Conservation (phyloP, 2,888 invertebrate genomes). For the Gerosis bhagava region DNA sequence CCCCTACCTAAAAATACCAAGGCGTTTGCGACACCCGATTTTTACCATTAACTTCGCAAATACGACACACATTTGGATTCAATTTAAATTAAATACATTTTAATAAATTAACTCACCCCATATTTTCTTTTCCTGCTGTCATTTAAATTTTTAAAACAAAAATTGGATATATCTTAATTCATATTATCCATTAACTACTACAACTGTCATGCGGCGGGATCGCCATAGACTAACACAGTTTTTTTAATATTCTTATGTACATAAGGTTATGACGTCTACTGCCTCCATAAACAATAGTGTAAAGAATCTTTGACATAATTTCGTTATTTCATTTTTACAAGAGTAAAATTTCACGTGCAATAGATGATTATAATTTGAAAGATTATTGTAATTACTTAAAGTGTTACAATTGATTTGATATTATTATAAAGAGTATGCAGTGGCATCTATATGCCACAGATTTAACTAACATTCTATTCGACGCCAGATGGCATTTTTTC, state of each 20-base stretch:
- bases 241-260: slow-evolving; percentile 20
- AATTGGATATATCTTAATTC: slow-evolving; percentile 56
- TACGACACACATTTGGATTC: not conserved
- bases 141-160: slow-evolving; percentile 84
- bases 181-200: slow-evolving; percentile 42
- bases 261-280: slow-evolving; percentile 15
- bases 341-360: too few relatives aligned
- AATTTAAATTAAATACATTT: not conserved
- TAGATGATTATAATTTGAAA: too few relatives aligned
- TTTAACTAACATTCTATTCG: not conserved
- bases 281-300: slow-evolving; percentile 19
- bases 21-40: slow-evolving; percentile 45
- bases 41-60: slow-evolving; percentile 36
- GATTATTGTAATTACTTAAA: too few relatives aligned
- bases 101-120: slow-evolving; percentile 85
- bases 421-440: too few relatives aligned
- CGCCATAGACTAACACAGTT: slow-evolving; percentile 38
- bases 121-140: slow-evolving; percentile 91
- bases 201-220: slow-evolving; percentile 42
- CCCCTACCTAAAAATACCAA: too few relatives aligned
- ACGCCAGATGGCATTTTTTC: slow-evolving; percentile 2
- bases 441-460: not conserved
- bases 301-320: too few relatives aligned
- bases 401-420: too few relatives aligned
- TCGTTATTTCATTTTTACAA: too few relatives aligned